These are phyloP conservation scores for Cranoglanis bouderius DNA, from an alignment of 2,113 vertebrate genomes.

Conservation along the genomic window DNA sequence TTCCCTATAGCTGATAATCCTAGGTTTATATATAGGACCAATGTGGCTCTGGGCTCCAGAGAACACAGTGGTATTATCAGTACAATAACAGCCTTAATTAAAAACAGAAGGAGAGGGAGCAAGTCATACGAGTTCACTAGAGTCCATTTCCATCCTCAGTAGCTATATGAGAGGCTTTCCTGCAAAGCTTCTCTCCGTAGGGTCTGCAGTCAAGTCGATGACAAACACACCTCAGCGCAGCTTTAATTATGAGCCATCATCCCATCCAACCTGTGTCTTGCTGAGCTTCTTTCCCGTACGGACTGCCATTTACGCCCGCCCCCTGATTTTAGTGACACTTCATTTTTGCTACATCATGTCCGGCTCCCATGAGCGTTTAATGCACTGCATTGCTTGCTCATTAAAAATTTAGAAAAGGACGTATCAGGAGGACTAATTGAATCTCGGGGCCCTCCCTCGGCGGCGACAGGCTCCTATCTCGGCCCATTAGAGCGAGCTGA, in stretches of 20 bases:
- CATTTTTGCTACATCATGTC: conserved; percentile 28
- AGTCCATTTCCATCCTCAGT: conserved; percentile 10
- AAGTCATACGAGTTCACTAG: conserved; percentile 33
- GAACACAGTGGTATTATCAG: conserved; percentile 38
- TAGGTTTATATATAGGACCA: conserved; percentile 19
- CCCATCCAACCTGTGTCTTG: background rate
- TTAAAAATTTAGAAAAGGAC: conserved; percentile 75
- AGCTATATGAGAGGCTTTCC: background rate
- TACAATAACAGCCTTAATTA: conserved; percentile 32
- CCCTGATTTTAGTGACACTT: conserved; percentile 19
- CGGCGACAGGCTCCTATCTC: conserved; percentile 66
- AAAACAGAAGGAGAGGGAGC: conserved; percentile 28
- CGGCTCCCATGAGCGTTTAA: conserved; percentile 38
- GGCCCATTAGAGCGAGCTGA: conserved; percentile 72
- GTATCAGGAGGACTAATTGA: conserved; percentile 71
- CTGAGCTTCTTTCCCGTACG: conserved; percentile 10
- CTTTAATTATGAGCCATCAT: conserved; percentile 25
- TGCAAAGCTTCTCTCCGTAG: background rate
- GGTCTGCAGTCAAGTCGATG: background rate
- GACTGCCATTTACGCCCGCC: background rate
- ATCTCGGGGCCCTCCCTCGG: conserved; percentile 68
- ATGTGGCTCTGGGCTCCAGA: conserved; percentile 38
- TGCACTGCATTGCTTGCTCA: conserved; percentile 54
- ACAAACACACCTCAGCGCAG: background rate
- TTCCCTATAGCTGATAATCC: conserved; percentile 13